phyloP scores from a whole-genome alignment of 2,888 invertebrate genomes.

The Drosophila meridionalis region DNA sequence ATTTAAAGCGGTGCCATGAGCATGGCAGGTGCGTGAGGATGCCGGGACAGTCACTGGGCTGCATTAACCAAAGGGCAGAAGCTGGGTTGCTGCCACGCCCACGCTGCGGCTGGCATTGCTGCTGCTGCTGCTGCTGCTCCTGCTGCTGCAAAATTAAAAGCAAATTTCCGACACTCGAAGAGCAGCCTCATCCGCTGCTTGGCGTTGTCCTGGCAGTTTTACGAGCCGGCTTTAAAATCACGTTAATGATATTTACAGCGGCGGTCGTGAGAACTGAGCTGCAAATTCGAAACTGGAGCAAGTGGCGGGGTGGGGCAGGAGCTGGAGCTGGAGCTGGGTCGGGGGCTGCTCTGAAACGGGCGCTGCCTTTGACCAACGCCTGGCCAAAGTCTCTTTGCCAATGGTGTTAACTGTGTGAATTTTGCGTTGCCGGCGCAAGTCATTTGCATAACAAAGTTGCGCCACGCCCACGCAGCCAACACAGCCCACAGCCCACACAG shows the following conservation, averaged over 20 bases:
- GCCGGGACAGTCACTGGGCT: constrained; percentile 43
- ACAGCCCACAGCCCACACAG: background rate
- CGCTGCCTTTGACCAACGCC: constrained; percentile 48
- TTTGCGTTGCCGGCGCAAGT: constrained; percentile 59
- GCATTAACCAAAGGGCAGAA: constrained; percentile 61
- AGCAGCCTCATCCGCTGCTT: constrained; percentile 30
- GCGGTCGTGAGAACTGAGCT: constrained; percentile 49
- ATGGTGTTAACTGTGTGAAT: constrained; percentile 75
- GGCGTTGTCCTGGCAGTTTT: constrained; percentile 64
- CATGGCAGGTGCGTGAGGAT: constrained; percentile 47
- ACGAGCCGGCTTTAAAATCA: constrained; percentile 78
- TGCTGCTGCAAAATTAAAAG: constrained; percentile 67
- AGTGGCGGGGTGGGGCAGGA: background rate
- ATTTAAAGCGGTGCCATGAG: constrained; percentile 26
- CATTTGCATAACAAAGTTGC: constrained; percentile 79
- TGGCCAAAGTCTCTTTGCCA: constrained; percentile 33
- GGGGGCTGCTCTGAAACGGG: background rate
- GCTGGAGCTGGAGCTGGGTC: background rate
- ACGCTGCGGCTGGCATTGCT: constrained; percentile 24
- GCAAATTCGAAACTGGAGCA: constrained; percentile 61
- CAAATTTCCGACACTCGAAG: constrained; percentile 68
- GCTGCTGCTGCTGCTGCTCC: constrained; percentile 41
- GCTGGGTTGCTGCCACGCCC: constrained; percentile 41
- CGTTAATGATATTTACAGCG: constrained; percentile 79
- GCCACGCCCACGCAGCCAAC: constrained; percentile 39